phyloP scores from a whole-genome alignment of 2,113 vertebrate species.

The Pseudorectes ferrugineus region DNA sequence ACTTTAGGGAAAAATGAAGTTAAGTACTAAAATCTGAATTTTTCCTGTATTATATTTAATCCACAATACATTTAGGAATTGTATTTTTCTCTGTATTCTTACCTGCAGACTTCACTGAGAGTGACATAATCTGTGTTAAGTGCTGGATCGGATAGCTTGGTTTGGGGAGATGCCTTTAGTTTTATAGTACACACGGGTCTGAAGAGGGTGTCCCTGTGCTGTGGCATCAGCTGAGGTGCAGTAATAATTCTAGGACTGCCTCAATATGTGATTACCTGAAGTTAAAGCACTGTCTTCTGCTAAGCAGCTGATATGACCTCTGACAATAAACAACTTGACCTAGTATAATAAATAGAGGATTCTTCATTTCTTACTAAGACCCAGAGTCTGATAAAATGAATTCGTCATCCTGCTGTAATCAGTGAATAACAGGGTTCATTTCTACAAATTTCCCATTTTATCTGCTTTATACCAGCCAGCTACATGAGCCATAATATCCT shows the following conservation, averaged over 20 bases:
- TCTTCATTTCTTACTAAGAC: background rate
- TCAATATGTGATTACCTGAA: background rate
- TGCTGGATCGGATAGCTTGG: background rate
- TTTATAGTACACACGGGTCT: background rate
- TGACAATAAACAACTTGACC: background rate
- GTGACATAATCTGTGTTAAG: background rate
- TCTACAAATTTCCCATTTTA: background rate
- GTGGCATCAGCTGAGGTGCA: background rate
- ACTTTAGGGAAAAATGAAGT: background rate
- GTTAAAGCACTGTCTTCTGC: background rate
- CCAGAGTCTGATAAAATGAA: background rate
- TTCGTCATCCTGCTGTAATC: background rate
- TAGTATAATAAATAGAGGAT: background rate
- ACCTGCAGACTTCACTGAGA: background rate
- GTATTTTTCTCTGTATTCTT: background rate
- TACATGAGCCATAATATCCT: background rate
- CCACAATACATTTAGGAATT: rapidly evolving
- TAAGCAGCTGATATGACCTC: background rate
- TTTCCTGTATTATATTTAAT: background rate
- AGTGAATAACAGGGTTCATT: background rate
- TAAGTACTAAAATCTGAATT: background rate
- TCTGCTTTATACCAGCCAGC: background rate
- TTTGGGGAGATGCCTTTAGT: background rate
- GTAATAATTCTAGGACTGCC: background rate
- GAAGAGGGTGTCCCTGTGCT: background rate